phyloP scores from a whole-genome alignment of 2,888 invertebrate genomes.

The Idaea dimidiata region DNA sequence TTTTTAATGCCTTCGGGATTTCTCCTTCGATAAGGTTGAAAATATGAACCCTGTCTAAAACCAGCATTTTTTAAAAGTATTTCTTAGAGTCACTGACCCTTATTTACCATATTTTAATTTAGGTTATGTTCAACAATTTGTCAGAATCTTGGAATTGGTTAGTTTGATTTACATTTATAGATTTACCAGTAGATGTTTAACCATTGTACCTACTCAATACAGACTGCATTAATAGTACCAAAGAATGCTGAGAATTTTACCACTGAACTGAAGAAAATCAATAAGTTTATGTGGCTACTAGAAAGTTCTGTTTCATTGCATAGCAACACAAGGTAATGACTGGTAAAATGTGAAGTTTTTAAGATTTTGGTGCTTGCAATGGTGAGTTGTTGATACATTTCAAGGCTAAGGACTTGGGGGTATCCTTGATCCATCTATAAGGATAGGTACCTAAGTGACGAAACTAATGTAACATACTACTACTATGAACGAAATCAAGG shows the following conservation, averaged over 20 bases:
- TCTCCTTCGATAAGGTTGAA: too few species aligned
- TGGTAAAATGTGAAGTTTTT: neutral
- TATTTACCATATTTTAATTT: neutral
- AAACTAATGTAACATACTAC: neutral
- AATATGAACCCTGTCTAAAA: too few species aligned
- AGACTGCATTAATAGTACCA: too few species aligned
- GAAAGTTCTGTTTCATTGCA: neutral
- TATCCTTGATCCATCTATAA: neutral
- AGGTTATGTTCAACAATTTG: neutral
- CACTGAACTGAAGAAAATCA: slow-evolving; percentile 4
- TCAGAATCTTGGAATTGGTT: neutral
- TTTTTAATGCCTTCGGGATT: too few species aligned
- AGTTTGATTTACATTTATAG: neutral
- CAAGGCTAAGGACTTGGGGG: neutral
- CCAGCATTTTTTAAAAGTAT: neutral
- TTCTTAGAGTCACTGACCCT: neutral
- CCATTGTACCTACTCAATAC: neutral
- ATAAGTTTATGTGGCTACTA: slow-evolving; percentile 9
- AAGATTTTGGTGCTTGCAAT: neutral
- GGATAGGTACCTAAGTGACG: neutral
- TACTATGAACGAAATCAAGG: neutral
- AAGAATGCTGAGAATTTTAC: neutral
- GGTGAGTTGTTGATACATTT: neutral
- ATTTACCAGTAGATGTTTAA: neutral
- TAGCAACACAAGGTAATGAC: slow-evolving; percentile 18